These are phyloP conservation scores for Cetonia aurata DNA, from an alignment of 2,888 invertebrate species.

Conservation along the genomic window DNA sequence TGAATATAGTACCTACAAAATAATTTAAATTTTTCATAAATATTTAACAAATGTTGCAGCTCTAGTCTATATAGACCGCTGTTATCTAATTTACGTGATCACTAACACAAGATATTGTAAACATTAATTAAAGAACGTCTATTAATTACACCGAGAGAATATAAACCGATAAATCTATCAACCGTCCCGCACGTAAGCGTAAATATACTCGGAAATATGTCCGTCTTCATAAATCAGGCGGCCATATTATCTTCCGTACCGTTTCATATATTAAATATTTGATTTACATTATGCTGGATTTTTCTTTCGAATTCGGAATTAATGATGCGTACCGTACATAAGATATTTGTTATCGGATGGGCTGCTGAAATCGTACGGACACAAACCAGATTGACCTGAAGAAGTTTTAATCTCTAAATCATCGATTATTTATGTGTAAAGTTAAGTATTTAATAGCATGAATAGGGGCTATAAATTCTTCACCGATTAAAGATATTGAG, in stretches of 20 bases:
- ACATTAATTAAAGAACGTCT: no score
- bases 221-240: constrained; percentile 19
- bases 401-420: constrained; percentile 46
- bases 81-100: no score
- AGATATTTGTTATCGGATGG: constrained; percentile 9
- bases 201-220: background rate
- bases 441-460: constrained; percentile 45
- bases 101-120: no score
- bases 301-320: constrained; percentile 6
- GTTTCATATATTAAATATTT: background rate
- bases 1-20: no score
- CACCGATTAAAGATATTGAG: constrained; percentile 47
- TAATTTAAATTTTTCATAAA: no score
- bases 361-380: background rate
- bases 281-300: constrained; percentile 11
- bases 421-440: constrained; percentile 47
- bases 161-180: no score
- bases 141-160: no score
- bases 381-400: background rate
- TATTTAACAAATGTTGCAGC: no score
- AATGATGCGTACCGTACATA: background rate
- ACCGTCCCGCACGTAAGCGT: no score
- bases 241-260: constrained; percentile 3
- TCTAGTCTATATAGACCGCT: no score
- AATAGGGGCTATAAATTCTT: constrained; percentile 46